A percentile compares a stretch with the other conserved stretches of the same genome.
These are phyloP conservation scores for Stegophylla sp. DNA, from an alignment of 2,888 invertebrate genomes.

Conservation along the genomic window DNA sequence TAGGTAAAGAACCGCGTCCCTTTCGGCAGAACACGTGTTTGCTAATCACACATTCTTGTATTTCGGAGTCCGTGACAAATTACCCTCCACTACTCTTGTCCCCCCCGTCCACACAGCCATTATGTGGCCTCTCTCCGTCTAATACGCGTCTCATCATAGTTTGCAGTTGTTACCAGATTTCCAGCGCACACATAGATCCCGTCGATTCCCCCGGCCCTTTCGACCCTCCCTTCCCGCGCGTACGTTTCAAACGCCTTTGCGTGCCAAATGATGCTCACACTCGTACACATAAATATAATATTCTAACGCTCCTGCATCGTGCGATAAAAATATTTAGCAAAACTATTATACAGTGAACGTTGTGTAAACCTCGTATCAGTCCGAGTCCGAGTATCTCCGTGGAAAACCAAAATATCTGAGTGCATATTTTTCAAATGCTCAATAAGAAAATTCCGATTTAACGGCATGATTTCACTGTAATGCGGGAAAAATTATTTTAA, in stretches of 20 bases:
- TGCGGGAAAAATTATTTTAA: too few relatives aligned
- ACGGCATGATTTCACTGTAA: too few relatives aligned
- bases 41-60: conserved; percentile 58
- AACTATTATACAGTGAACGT: too few relatives aligned
- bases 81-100: conserved; percentile 26
- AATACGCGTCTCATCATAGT: conserved; percentile 7
- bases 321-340: too few relatives aligned
- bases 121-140: not conserved
- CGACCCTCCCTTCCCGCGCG: not conserved
- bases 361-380: too few relatives aligned
- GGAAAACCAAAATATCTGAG: too few relatives aligned
- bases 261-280: too few relatives aligned
- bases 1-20: conserved; percentile 26
- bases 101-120: not conserved
- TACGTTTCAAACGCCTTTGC: too few relatives aligned
- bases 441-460: too few relatives aligned
- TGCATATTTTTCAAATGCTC: too few relatives aligned
- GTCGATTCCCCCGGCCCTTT: not conserved
- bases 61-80: conserved; percentile 59
- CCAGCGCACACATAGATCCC: not conserved
- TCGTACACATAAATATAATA: too few relatives aligned
- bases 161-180: conserved; percentile 42
- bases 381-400: too few relatives aligned
- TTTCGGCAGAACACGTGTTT: conserved; percentile 52
- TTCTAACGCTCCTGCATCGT: not conserved